Evolutionary conservation across 2,113 vertebrate species (phyloP).

Genomic region (Nettapus auritus): DNA sequence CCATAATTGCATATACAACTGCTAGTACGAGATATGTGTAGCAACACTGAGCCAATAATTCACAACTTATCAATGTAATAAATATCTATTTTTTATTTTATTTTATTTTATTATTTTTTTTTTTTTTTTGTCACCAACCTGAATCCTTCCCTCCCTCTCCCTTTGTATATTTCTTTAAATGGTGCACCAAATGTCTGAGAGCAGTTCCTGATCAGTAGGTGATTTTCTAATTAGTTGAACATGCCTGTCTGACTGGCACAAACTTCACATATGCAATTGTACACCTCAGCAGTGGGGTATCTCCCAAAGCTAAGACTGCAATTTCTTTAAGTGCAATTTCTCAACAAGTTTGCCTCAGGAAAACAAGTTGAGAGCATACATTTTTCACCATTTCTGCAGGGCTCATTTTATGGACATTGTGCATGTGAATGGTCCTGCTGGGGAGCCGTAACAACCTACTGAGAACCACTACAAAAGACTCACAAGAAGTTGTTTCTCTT

Average conservation of each 20-base stretch:
- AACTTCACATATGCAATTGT: background rate
- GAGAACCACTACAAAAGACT: background rate
- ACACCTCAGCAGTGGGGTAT: background rate
- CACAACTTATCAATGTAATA: background rate
- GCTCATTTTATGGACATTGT: background rate
- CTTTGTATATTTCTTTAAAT: background rate
- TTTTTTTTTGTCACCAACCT: background rate
- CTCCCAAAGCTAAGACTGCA: background rate
- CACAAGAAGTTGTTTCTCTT: background rate
- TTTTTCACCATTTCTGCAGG: background rate
- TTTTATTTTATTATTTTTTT: too few relatives aligned
- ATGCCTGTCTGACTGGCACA: background rate
- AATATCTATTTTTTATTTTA: background rate
- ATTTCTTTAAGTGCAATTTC: background rate
- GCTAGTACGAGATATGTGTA: background rate
- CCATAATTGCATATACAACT: constrained; percentile 11
- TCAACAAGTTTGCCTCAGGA: background rate
- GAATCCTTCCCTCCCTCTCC: accelerated
- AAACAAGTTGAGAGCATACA: background rate
- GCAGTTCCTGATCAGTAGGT: background rate
- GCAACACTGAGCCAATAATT: background rate
- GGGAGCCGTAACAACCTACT: background rate
- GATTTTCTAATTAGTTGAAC: background rate
- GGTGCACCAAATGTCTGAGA: background rate
- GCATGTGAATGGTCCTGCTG: background rate